These are phyloP conservation scores for Eubasilissa splendida DNA, from an alignment of 2,888 invertebrate genomes.

Conservation along the genomic window DNA sequence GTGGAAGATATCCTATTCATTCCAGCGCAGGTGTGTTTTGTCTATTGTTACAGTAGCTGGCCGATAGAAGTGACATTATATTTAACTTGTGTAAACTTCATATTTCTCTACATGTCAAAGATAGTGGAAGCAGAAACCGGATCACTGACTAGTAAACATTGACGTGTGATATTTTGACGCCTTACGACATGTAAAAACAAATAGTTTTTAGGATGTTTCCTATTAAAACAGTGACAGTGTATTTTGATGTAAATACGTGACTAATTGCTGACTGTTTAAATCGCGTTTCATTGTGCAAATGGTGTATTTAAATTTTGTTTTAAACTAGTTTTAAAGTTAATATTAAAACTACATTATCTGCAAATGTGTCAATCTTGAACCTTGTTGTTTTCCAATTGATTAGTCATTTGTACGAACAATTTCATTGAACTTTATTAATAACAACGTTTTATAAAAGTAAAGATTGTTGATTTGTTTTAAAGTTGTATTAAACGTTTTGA, in stretches of 20 bases:
- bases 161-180: too few relatives aligned
- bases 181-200: neutral
- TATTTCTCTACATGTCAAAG: neutral
- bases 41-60: neutral
- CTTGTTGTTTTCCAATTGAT: neutral
- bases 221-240: too few relatives aligned
- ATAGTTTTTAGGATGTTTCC: slow-evolving; percentile 1
- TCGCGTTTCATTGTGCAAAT: neutral
- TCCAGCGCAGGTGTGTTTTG: neutral
- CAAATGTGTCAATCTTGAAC: neutral
- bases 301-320: neutral
- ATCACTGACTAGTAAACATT: too few relatives aligned
- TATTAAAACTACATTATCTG: neutral
- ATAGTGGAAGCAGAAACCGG: neutral
- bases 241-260: neutral
- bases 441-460: neutral
- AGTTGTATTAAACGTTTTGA: slow-evolving; percentile 6
- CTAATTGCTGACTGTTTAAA: neutral
- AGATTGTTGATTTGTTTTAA: neutral
- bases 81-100: too few relatives aligned
- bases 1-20: too few relatives aligned
- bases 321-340: neutral
- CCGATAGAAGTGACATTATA: too few relatives aligned
- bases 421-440: too few relatives aligned
- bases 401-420: neutral